Evolutionary conservation across 1,140 invertebrate species (phyloP).

Genomic region (Anastatus disparis): DNA sequence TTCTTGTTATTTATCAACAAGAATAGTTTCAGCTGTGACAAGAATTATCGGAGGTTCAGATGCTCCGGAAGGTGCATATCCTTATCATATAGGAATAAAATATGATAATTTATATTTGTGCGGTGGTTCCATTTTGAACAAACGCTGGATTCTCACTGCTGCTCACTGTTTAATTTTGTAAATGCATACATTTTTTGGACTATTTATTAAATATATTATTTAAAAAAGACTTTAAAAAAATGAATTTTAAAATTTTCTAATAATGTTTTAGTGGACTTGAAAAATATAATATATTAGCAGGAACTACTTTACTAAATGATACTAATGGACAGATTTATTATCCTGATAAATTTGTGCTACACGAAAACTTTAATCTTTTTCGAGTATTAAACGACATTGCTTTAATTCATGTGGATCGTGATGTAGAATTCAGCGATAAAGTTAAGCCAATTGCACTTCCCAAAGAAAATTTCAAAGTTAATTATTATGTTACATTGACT

Average conservation of each 20-base stretch:
- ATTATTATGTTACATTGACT: constrained; percentile 50
- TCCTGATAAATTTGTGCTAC: constrained; percentile 56
- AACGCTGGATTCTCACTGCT: not conserved
- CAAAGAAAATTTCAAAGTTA: constrained; percentile 30
- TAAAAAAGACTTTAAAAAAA: too few relatives aligned
- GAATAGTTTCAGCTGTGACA: not conserved
- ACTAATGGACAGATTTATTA: constrained; percentile 62
- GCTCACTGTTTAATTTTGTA: too few relatives aligned
- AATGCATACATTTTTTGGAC: too few relatives aligned
- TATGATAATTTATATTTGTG: not conserved
- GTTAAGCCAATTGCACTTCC: constrained; percentile 54
- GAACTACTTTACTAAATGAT: constrained; percentile 63
- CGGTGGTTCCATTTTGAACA: constrained; percentile 15
- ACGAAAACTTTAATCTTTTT: constrained; percentile 53
- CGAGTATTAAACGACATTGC: constrained; percentile 66
- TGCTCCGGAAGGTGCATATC: constrained; percentile 7
- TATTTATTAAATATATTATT: too few relatives aligned
- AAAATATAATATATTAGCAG: too few relatives aligned
- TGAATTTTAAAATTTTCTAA: too few relatives aligned
- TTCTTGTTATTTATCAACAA: too few relatives aligned
- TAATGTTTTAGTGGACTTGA: too few relatives aligned
- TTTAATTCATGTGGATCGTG: constrained; percentile 58
- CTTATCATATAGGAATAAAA: not conserved
- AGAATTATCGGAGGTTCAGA: not conserved
- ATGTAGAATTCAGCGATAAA: constrained; percentile 51